Evolutionary conservation across 2,113 vertebrate species (phyloP), one percentile per base, ranked within the genome.

Genomic region (Rhinoderma darwinii): DNA sequence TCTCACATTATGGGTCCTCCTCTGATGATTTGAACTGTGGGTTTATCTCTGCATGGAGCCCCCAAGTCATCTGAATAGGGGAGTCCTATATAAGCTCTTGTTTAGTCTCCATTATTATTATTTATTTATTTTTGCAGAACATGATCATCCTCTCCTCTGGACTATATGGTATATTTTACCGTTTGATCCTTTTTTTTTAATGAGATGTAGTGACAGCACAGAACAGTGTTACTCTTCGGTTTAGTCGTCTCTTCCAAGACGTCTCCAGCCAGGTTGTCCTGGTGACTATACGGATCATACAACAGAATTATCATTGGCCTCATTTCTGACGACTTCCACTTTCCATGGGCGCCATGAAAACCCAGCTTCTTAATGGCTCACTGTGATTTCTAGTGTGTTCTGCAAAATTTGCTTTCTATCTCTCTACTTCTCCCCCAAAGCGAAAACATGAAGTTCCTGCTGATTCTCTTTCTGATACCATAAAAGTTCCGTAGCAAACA

Each of bases 401-500:
- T 82, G 78, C 77, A 59, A 59, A 87, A 87, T 73, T 44, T 51
- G 25, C 43, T 74, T 44, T 81, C 35, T 80, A 63, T 59, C 32
- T 72, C 77, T 72, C 44, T 68, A n/a, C n/a, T 70, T n/a, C n/a
- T n/a, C 50, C 73, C 66, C n/a, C 10, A 73, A 74, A 70, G 66
- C 41, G 11, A 50, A 87, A 74, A 20, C 47, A 73, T 44, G 22
- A 73, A 22, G n/a, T 77, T 85, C 56, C 74, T 82, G 18, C 63
- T 0, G 77, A 87, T 35, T 59, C 30, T 30, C n/a, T 82, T 82
- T 82, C 63, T 5, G 25, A 70, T 35, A 43, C 37, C 85, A 73
- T 87, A 87, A 87, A 72, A 82, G 77, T 59, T 74, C 66, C 7
- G n/a, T 22, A 44, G 73, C 84, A 59, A 85, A 77, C 54, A 37